Evolutionary conservation across 2,888 invertebrate genomes (phyloP).

Genomic region (Caenorhabditis panamensis): DNA sequence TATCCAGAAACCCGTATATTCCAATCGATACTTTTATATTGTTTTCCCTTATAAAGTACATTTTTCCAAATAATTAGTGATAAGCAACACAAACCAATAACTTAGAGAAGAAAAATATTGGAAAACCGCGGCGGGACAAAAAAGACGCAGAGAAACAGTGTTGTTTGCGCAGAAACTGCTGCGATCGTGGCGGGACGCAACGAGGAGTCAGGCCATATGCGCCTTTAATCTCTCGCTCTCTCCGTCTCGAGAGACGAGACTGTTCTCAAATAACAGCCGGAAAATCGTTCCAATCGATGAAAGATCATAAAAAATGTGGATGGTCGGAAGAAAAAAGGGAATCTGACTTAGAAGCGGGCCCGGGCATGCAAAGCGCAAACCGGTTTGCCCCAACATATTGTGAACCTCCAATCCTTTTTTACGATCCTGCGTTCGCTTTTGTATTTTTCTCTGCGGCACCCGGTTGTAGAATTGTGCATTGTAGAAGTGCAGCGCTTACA

Average conservation of each 20-base stretch:
- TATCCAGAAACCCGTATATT: too few species aligned
- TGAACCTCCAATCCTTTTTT: conserved; percentile 14
- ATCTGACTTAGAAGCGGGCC: not conserved
- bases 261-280: not conserved
- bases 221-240: conserved; percentile 31
- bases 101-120: conserved; percentile 13
- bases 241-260: conserved; percentile 9
- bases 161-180: conserved; percentile 9
- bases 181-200: conserved; percentile 28
- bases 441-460: conserved; percentile 22
- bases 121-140: not conserved
- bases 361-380: conserved; percentile 1
- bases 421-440: conserved; percentile 25
- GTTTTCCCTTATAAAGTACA: too few species aligned
- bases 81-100: too few species aligned
- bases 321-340: conserved; percentile 6
- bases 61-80: too few species aligned
- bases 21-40: too few species aligned
- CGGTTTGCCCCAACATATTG: conserved; percentile 13
- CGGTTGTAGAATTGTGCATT: not conserved
- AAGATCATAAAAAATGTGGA: conserved; percentile 24
- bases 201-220: not conserved
- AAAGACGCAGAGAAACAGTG: conserved; percentile 27
- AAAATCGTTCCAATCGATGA: conserved; percentile 31
- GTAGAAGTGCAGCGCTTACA: not conserved